Evolutionary conservation across 2,113 vertebrate species (phyloP), one percentile per base, ranked within the genome.

Genomic region (Lipophrys pholis): DNA sequence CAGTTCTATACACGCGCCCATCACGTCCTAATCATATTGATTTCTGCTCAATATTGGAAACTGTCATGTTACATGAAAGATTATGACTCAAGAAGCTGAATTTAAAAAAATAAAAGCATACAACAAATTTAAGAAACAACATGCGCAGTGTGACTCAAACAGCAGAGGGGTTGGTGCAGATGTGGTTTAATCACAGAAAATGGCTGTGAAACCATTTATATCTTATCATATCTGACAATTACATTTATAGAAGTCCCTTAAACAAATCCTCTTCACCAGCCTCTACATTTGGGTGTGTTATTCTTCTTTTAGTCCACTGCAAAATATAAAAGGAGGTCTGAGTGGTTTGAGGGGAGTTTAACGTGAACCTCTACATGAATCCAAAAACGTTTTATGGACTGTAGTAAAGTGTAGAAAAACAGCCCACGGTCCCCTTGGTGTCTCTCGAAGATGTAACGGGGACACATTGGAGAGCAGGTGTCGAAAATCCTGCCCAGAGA

Each of bases 31-130:
- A 81, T 77, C 73, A 78, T 81, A 69, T 49, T 56, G 77, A 85
- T 70, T 76, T 62, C 64, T 69, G 77, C 81, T 86, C 75, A 73
- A 83, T 86, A 73, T 76, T 43, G 71, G 15, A 83, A 87, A 88
- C 89, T 80, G 84, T 53, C 82, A 90, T 7, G 74, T 71, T 73
- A 83, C 80, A 72, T 12, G n/a, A n/a, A n/a, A n/a, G n/a, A n/a
- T n/a, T n/a, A n/a, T 15, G 50, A 64, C 58, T 73, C 67, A 69
- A 54, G 61, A 59, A 73, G 74, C 51, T 6, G 50, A 61, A 55
- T 62, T 42, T 15, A 50, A 59, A 66, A 62, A 78, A 81, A 46
- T 7, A 81, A 73, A 66, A 59, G 17, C 39, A 57, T 43, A 64
- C 8, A 54, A 42, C 8, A 68, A 67, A 66, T 49, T 59, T 51